Percentiles rank a stretch among this genome's conserved stretches.
phyloP scores from a whole-genome alignment of 23 tunicate species.

The Aplidium turbinatum region DNA sequence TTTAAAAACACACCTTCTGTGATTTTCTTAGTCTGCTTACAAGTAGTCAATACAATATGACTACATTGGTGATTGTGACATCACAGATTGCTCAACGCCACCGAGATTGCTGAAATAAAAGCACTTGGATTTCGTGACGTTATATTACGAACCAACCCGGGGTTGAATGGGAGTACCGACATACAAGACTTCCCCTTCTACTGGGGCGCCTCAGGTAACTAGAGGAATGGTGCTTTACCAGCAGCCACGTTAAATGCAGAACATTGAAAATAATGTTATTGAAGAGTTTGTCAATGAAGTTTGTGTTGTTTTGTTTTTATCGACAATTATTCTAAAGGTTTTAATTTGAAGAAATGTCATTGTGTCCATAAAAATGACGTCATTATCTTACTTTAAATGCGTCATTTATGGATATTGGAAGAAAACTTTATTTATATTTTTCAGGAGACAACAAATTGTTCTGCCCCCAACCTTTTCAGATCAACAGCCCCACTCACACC shows the following conservation, averaged over 20 bases:
- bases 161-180: slow-evolving; percentile 41
- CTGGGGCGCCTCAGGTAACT: slow-evolving; percentile 22
- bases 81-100: slow-evolving; percentile 20
- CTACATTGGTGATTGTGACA: neutral
- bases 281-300: no score
- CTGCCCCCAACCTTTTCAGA: slow-evolving; percentile 70
- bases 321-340: no score
- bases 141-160: slow-evolving; percentile 71
- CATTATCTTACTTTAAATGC: no score
- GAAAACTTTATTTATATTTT: no score
- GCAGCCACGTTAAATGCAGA: neutral
- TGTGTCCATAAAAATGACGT: no score
- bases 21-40: neutral
- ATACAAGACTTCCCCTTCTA: slow-evolving; percentile 53
- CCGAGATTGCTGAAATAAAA: slow-evolving; percentile 9
- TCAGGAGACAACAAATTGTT: slow-evolving; percentile 46
- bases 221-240: no score
- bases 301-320: no score
- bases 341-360: no score
- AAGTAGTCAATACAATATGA: no score
- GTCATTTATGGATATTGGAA: no score
- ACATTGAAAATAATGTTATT: neutral
- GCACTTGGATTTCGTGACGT: slow-evolving; percentile 61
- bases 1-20: no score
- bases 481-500: slow-evolving; percentile 35